Conservation (phyloP, 23 tunicate species). For the Styela plicata region DNA sequence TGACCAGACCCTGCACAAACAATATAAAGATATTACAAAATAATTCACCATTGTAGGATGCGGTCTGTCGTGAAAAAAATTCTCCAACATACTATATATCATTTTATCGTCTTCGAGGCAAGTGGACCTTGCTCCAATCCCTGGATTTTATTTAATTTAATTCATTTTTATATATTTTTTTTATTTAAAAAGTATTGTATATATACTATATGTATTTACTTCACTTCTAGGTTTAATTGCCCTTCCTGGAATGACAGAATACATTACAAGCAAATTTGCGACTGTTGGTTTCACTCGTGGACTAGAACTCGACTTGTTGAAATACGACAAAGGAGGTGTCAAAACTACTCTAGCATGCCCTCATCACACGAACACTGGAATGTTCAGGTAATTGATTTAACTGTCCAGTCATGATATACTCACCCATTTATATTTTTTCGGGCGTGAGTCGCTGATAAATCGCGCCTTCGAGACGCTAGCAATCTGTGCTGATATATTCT, state of each 20-base stretch:
- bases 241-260: conserved; percentile 79
- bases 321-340: conserved; percentile 37
- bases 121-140: too few relatives aligned
- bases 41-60: too few relatives aligned
- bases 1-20: too few relatives aligned
- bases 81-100: background rate
- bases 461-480: too few relatives aligned
- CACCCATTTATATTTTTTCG: too few relatives aligned
- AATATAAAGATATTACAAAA: too few relatives aligned
- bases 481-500: too few relatives aligned
- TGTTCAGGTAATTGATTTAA: conserved; percentile 53
- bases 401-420: background rate
- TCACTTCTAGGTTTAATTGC: conserved; percentile 70
- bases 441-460: too few relatives aligned
- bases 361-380: conserved; percentile 73
- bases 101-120: background rate
- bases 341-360: conserved; percentile 82
- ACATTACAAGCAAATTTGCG: conserved; percentile 76
- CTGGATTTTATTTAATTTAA: background rate
- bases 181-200: background rate
- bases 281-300: conserved; percentile 71
- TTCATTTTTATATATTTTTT: background rate
- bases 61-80: background rate
- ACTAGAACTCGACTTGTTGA: conserved; percentile 52
- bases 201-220: background rate